Base-by-base conservation (phyloP, 1,140 invertebrate species). In the Eueides isabella region DNA sequence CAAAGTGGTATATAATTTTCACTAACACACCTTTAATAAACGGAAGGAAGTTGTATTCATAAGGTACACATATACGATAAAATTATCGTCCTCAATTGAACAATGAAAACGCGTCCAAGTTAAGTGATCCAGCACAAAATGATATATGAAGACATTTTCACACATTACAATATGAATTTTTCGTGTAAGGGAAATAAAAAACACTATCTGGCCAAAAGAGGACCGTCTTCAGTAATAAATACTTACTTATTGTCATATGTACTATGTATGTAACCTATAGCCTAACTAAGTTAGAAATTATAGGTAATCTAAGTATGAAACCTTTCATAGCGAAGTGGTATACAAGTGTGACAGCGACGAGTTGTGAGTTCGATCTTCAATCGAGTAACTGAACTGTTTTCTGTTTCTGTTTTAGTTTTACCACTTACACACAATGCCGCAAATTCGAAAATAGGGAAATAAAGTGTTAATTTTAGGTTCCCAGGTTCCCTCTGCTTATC, bases 81-180 rank as follows among this genome's bases (percentile, higher is more conserved):
- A 38, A 38, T 14, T 55, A 26, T 26, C 48, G 48, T 55, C 9
- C 2, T 55, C 7, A 55, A 55, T 3, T 12, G 19, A 26, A 26
- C 48, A 26, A 55, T 3, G 48, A 11, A 5, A 26, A 86, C 84
- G 16, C 69, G 29, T 14, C 62, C 75, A 63, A 79, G 82, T 83
- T 91, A 89, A 91, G 89, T 91, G 89, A 92, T 89, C 89, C 88
- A 83, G 84, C 84, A 88, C 84, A 88, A 90, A 87, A 90, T 92
- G 90, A 92, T 85, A 91, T 92, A 92, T 87, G 90, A 86, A 86
- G 90, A 92, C 89, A 91, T 84, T 91, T 90, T 81, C 85, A 89
- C 89, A 85, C 88, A 90, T 92, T 92, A 91, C 89, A 92, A 91
- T 92, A 92, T 85, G 83, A 89, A 88, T 89, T 90, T 88, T 89